phyloP scores from a whole-genome alignment of 2,113 vertebrate genomes.

The Hymenochirus boettgeri region DNA sequence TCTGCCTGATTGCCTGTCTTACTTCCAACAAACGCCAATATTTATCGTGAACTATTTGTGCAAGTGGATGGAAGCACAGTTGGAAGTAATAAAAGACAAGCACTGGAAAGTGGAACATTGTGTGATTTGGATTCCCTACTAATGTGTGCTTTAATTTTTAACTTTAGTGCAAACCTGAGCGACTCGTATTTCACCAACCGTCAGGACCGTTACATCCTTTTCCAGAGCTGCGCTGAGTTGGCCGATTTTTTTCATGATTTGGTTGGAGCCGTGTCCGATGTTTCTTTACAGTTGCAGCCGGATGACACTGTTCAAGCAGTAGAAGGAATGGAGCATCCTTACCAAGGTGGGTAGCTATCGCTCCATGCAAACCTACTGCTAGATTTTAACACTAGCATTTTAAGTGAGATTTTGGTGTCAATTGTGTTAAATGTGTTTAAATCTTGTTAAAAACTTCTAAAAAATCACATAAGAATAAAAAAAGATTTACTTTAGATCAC shows the following conservation, averaged over 20 bases:
- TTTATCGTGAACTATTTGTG: too few relatives aligned
- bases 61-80: too few relatives aligned
- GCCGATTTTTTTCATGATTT: slow-evolving; percentile 90
- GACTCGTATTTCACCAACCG: slow-evolving; percentile 97
- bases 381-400: neutral
- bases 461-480: slow-evolving; percentile 9
- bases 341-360: slow-evolving; percentile 67
- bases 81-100: too few relatives aligned
- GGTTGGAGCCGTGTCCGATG: slow-evolving; percentile 80
- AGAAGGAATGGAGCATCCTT: slow-evolving; percentile 88
- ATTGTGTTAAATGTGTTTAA: neutral
- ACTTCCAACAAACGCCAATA: too few relatives aligned
- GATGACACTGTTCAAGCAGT: slow-evolving; percentile 76
- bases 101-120: too few relatives aligned
- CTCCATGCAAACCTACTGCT: neutral
- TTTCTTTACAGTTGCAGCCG: slow-evolving; percentile 82
- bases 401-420: neutral
- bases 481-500: slow-evolving; percentile 13
- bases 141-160: neutral
- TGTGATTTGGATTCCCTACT: too few relatives aligned
- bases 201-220: slow-evolving; percentile 92
- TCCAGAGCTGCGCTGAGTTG: slow-evolving; percentile 81
- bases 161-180: slow-evolving; percentile 85
- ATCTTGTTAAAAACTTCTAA: neutral
- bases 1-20: too few relatives aligned